Evolutionary conservation across 2,797 vertebrate species (phyloP).

Genomic region (Poecile montanus): DNA sequence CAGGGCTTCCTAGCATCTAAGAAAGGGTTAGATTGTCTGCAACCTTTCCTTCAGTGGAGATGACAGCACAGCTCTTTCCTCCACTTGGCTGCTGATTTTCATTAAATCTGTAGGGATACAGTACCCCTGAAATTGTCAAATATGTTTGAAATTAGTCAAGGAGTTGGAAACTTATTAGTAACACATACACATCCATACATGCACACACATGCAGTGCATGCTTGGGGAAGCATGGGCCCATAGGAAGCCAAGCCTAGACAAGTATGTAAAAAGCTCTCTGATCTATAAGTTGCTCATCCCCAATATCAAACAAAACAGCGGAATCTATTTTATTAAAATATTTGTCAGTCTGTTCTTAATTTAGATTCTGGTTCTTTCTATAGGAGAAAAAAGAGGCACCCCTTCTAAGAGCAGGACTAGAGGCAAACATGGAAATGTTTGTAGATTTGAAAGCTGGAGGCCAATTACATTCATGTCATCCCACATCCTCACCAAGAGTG

Average conservation of each 20-base stretch:
- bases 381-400: neutral
- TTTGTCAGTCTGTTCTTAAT: conserved; percentile 14
- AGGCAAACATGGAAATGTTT: neutral
- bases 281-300: neutral
- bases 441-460: neutral
- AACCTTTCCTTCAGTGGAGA: neutral
- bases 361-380: neutral
- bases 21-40: neutral
- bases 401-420: neutral
- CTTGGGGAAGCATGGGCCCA: neutral
- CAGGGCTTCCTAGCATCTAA: neutral
- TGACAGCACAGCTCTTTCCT: neutral
- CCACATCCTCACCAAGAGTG: neutral
- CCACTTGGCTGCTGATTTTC: neutral
- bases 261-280: neutral
- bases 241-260: neutral
- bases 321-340: neutral
- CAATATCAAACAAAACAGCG: neutral
- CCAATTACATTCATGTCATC: neutral
- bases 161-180: neutral
- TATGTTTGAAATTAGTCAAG: conserved; percentile 29
- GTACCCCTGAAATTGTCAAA: neutral
- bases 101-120: neutral
- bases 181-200: neutral
- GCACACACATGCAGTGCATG: neutral